Evolutionary conservation across 2,797 vertebrate species (phyloP), one percentile per base, ranked within the genome.

Genomic region (Halcyon chelicuti): DNA sequence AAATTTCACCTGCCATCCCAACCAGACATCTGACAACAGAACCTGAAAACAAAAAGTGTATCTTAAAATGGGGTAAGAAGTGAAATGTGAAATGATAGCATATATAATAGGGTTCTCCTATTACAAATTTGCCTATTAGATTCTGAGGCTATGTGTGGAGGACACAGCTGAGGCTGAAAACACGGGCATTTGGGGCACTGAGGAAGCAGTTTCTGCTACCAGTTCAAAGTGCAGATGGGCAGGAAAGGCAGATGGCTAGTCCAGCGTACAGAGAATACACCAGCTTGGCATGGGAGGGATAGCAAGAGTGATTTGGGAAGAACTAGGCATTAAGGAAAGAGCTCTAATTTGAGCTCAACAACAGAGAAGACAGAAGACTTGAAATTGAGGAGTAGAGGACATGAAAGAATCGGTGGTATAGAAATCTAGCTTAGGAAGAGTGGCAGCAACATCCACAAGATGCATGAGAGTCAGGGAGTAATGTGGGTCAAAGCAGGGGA

Each of bases 11-110:
- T 73, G 25, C 47, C 42, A 28, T 62, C 82, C 26, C 65, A 65
- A n/a, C 0, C 10, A 74, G 60, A 12, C 0, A 0, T 37, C 62
- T 71, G 84, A 55, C 15, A 52, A 25, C 23, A 62, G 33, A 47
- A 70, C 12, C 12, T 47, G 31, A 70, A 75, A 93, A 26, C 33
- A 31, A 44, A 54, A 7, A 23, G 0, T 15, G 2, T 57, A 73
- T 52, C 44, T 86, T 78, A 42, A 86, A 80, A 63, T 6, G 15
- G 17, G 21, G 39, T 68, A 15, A 71, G 58, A 60, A 61, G 5
- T 8, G 61, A 93, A 33, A 19, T 57, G 37, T 62, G 9, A 67
- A 68, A 60, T 40, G 33, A 10, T 44, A 28, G 5, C 8, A 4
- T 12, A 2, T n/a, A 0, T 20, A 37, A 19, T 4, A 28, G 62